Conservation (phyloP, 2,888 invertebrate genomes). For the Hoplodrina ambigua region DNA sequence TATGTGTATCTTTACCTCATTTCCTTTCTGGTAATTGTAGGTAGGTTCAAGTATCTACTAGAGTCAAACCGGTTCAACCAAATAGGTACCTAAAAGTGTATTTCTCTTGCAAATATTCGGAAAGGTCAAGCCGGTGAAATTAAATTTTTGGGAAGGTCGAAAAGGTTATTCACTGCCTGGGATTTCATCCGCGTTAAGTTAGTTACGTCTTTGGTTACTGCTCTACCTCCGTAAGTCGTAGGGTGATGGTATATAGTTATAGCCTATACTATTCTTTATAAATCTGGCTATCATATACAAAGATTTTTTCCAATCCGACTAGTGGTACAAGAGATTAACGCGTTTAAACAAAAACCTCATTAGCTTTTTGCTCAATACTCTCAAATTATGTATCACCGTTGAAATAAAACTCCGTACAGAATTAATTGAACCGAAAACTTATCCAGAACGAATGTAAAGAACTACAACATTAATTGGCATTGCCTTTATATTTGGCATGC, state of each 20-base stretch:
- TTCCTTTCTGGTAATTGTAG: neutral
- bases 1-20: too few relatives aligned
- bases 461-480: slow-evolving; percentile 38
- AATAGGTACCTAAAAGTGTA: slow-evolving; percentile 16
- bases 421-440: slow-evolving; percentile 24
- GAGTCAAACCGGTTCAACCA: slow-evolving; percentile 18
- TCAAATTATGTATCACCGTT: slow-evolving; percentile 9
- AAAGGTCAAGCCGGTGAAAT: slow-evolving; percentile 7
- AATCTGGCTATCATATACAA: too few relatives aligned
- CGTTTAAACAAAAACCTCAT: too few relatives aligned
- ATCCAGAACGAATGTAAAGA: slow-evolving; percentile 14
- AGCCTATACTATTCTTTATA: too few relatives aligned
- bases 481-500: slow-evolving; percentile 34
- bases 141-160: slow-evolving; percentile 11
- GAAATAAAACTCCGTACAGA: slow-evolving; percentile 9
- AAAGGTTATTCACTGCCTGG: neutral
- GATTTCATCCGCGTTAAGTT: too few relatives aligned
- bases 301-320: too few relatives aligned
- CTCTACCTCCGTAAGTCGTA: too few relatives aligned
- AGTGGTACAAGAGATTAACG: too few relatives aligned
- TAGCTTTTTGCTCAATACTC: too few relatives aligned
- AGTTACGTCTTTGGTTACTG: too few relatives aligned
- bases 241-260: too few relatives aligned
- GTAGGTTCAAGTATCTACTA: slow-evolving; percentile 3
- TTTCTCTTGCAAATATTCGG: slow-evolving; percentile 10